Conservation (phyloP, 1,140 invertebrate species). For the Drosophila bocki region DNA sequence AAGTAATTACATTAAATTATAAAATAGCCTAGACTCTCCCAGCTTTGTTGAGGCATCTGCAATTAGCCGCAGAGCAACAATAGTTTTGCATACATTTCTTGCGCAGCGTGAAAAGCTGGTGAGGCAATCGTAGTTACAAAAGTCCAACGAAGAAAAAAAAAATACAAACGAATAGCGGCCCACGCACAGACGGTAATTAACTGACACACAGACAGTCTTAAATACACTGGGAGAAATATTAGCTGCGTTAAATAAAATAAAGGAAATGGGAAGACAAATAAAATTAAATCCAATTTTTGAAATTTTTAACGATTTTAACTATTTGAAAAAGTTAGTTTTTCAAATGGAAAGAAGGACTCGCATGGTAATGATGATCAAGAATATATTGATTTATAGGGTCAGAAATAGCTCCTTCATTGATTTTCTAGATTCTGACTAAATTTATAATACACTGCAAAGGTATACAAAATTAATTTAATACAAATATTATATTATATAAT, state of each 20-base stretch:
- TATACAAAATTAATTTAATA: too few species aligned
- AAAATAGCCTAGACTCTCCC: conserved; percentile 14
- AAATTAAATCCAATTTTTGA: too few species aligned
- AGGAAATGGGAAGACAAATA: background rate
- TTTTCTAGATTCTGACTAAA: too few species aligned
- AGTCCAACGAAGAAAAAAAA: conserved; percentile 30
- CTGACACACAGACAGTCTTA: conserved; percentile 32
- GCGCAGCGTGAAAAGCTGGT: conserved; percentile 47
- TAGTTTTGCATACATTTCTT: conserved; percentile 57
- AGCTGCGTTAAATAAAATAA: background rate
- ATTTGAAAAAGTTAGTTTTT: too few species aligned
- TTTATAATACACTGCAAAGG: too few species aligned
- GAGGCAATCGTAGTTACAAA: conserved; percentile 66
- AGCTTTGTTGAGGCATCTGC: conserved; percentile 37
- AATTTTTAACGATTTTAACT: too few species aligned
- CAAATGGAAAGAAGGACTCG: too few species aligned
- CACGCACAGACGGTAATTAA: conserved; percentile 72
- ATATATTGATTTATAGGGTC: too few species aligned
- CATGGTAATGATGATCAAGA: too few species aligned
- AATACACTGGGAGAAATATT: conserved; percentile 9
- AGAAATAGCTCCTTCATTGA: too few species aligned
- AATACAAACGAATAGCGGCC: conserved; percentile 35
- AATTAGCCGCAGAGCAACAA: conserved; percentile 56
- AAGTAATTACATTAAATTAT: conserved; percentile 17
- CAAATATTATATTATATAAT: too few species aligned